phyloP scores from a whole-genome alignment of 2,113 vertebrate genomes.

The Heliornis fulica region DNA sequence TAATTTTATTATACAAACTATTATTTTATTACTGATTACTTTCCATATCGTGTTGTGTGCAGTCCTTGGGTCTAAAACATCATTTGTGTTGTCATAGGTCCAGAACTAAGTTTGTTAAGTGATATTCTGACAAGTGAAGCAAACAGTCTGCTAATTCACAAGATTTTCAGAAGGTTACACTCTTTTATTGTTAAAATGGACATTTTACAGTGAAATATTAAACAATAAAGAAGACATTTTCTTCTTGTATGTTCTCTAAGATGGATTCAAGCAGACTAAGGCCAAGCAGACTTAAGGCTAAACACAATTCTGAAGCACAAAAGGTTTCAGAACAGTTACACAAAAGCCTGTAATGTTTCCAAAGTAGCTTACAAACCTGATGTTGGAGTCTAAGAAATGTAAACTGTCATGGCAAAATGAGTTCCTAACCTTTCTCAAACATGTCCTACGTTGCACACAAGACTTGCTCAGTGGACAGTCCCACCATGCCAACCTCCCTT shows the following conservation, averaged over 20 bases:
- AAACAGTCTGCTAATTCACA: slow-evolving; percentile 14
- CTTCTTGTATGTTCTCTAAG: not conserved
- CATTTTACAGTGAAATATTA: not conserved
- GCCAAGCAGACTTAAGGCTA: not conserved
- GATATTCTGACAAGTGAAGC: slow-evolving; percentile 5
- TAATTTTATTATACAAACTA: slow-evolving; percentile 60
- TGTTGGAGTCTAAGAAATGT: not conserved
- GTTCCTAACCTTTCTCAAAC: not conserved
- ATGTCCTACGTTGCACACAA: accelerated
- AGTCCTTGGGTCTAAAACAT: slow-evolving; percentile 8
- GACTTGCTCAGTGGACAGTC: not conserved
- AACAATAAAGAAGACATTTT: not conserved
- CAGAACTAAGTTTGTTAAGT: slow-evolving; percentile 2
- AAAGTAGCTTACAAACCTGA: not conserved
- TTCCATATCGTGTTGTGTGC: slow-evolving; percentile 7
- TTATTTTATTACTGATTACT: slow-evolving; percentile 44
- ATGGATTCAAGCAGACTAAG: not conserved
- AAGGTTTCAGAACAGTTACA: not conserved
- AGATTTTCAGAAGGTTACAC: not conserved
- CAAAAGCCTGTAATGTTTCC: not conserved
- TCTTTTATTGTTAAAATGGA: not conserved
- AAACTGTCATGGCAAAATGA: not conserved
- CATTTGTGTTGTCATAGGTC: slow-evolving; percentile 1
- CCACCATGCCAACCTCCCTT: not conserved
- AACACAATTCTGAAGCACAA: not conserved